Percentiles rank a stretch among this genome's conserved stretches.
Conservation (phyloP, 2,113 vertebrate species). For the Podocnemis expansa region DNA sequence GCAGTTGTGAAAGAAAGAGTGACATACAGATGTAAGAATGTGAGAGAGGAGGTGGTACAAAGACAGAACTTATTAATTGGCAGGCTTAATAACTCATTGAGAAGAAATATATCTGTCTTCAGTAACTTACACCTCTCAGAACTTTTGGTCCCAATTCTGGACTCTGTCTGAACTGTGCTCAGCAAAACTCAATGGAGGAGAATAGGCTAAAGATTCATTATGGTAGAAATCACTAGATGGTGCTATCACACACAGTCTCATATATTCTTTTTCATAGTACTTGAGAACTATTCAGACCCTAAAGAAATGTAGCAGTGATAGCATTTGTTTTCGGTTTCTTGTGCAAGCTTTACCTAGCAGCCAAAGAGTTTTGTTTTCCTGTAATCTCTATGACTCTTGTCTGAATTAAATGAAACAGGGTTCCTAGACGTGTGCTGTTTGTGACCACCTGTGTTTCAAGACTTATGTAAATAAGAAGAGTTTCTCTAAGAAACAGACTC, state of each 20-base stretch:
- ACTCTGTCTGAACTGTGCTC: background rate
- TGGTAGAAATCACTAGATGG: background rate
- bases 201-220: background rate
- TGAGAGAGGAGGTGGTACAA: fast-evolving
- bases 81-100: background rate
- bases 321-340: background rate
- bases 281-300: background rate
- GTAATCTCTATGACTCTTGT: background rate
- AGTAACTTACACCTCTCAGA: background rate
- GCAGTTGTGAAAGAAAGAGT: background rate
- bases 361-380: background rate
- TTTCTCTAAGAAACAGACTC: background rate
- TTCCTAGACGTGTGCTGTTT: background rate
- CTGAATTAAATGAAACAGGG: background rate
- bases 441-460: background rate
- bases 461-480: background rate
- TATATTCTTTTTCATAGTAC: fast-evolving
- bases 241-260: background rate
- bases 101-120: background rate
- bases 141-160: background rate
- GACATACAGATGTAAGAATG: background rate
- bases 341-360: background rate
- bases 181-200: background rate
- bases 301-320: fast-evolving
- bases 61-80: too few species aligned